Conservation (phyloP, 2,888 invertebrate species). For the Notodromas monacha region DNA sequence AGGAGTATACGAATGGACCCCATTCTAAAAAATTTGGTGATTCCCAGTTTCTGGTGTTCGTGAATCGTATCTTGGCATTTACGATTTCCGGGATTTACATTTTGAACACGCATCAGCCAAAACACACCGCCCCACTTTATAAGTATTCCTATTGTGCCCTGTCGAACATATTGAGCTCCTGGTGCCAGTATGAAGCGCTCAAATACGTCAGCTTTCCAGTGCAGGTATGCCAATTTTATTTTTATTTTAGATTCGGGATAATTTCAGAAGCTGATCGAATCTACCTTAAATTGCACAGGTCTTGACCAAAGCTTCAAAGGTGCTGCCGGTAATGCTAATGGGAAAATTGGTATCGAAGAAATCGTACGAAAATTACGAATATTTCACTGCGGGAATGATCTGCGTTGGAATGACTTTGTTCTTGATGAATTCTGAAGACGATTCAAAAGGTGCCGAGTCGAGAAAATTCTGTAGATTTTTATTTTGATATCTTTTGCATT, state of each 20-base stretch:
- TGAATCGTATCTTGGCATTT: conserved; percentile 65
- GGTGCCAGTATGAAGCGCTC: conserved; percentile 97
- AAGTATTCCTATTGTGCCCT: conserved; percentile 83
- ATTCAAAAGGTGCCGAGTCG: conserved; percentile 20
- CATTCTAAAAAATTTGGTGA: conserved; percentile 42
- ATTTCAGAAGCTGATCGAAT: conserved; percentile 8
- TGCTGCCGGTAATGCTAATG: conserved; percentile 94
- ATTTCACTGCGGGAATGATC: conserved; percentile 54
- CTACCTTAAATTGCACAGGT: conserved; percentile 21
- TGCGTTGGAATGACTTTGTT: conserved; percentile 77
- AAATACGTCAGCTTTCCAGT: conserved; percentile 95
- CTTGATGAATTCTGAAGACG: conserved; percentile 39
- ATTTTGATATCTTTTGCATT: conserved; percentile 6
- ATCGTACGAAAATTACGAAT: conserved; percentile 64
- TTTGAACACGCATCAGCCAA: conserved; percentile 21
- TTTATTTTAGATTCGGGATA: too few species aligned
- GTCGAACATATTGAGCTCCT: conserved; percentile 87
- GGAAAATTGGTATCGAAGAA: conserved; percentile 58
- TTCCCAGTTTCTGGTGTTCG: conserved; percentile 83
- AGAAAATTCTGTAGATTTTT: too few species aligned
- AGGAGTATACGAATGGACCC: conserved; percentile 23
- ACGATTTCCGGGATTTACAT: conserved; percentile 31
- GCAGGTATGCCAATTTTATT: conserved; percentile 27
- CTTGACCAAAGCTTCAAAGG: conserved; percentile 85
- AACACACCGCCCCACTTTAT: conserved; percentile 54